Percentiles rank a stretch among this genome's conserved stretches.
Evolutionary conservation across 2,797 vertebrate genomes (phyloP).

Genomic region (Typhlichthys eigenmanni): DNA sequence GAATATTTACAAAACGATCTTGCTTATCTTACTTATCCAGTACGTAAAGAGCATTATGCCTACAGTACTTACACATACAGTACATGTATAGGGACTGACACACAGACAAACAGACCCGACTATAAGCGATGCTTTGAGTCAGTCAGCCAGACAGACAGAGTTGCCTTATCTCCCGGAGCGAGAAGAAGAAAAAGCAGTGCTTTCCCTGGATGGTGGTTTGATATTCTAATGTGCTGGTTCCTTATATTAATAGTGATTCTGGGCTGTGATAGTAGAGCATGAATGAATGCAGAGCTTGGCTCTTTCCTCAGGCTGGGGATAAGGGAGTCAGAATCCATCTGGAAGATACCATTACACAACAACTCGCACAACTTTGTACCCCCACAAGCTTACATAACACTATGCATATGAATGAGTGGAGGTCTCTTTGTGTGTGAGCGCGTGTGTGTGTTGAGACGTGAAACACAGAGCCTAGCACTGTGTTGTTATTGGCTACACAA

Average conservation of each 20-base stretch:
- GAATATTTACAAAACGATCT: too few relatives aligned
- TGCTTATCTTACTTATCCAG: too few relatives aligned
- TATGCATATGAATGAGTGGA: conserved; percentile 59
- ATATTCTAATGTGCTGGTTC: conserved; percentile 62
- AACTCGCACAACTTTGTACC: conserved; percentile 62
- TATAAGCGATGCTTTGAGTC: conserved; percentile 45
- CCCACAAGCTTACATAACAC: conserved; percentile 64
- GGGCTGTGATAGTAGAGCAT: conserved; percentile 67
- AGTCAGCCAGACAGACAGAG: conserved; percentile 41
- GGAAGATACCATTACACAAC: conserved; percentile 69
- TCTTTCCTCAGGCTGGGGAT: conserved; percentile 59
- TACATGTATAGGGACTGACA: conserved; percentile 2
- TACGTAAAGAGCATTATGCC: too few relatives aligned
- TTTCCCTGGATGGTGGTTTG: conserved; percentile 58
- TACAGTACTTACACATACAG: neutral
- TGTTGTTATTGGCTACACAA: conserved; percentile 2
- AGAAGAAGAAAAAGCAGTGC: conserved; percentile 44
- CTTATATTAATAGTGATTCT: conserved; percentile 68
- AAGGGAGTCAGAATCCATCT: conserved; percentile 68
- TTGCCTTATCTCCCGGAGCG: conserved; percentile 45
- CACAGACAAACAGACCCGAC: conserved; percentile 21
- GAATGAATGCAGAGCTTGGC: conserved; percentile 64
- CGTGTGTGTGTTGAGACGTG: conserved; percentile 10
- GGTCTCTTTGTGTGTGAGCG: conserved; percentile 26
- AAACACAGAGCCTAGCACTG: conserved; percentile 15